phyloP scores from a whole-genome alignment of 2,113 vertebrate genomes.

The Rousettus leschenaultii region DNA sequence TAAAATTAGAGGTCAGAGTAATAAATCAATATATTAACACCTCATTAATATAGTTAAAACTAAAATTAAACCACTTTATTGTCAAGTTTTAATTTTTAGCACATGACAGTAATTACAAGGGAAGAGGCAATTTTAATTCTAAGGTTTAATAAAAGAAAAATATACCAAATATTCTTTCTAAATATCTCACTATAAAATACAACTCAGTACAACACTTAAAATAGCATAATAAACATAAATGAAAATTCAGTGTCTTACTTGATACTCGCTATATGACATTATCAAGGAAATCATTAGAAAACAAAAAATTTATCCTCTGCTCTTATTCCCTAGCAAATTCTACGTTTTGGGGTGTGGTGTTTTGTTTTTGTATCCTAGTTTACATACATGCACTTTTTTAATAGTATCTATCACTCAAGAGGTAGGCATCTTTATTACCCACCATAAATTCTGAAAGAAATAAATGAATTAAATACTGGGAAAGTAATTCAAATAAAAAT shows the following conservation, averaged over 20 bases:
- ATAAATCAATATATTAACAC: constrained; percentile 21
- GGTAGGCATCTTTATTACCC: not conserved
- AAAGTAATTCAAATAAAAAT: constrained; percentile 13
- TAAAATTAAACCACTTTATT: constrained; percentile 34
- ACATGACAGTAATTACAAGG: not conserved
- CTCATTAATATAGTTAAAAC: not conserved
- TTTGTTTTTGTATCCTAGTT: not conserved
- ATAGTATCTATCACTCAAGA: not conserved
- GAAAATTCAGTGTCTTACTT: not conserved
- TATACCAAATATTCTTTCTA: constrained; percentile 8
- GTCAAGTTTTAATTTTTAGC: constrained; percentile 11
- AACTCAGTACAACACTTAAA: not conserved
- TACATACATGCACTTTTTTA: not conserved
- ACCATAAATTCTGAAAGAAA: constrained; percentile 17
- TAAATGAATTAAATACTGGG: not conserved
- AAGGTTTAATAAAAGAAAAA: constrained; percentile 8
- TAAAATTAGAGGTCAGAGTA: constrained; percentile 9
- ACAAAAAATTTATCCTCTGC: not conserved
- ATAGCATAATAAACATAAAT: not conserved
- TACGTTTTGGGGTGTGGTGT: not conserved
- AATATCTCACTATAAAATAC: constrained; percentile 28
- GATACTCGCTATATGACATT: not conserved
- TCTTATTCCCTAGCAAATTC: not conserved
- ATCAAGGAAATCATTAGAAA: constrained; percentile 28
- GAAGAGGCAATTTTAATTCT: constrained; percentile 13